A percentile compares a stretch with the other conserved stretches of the same genome.
Evolutionary conservation across 2,888 invertebrate genomes (phyloP).

Genomic region (Gisinianus flammeolus): DNA sequence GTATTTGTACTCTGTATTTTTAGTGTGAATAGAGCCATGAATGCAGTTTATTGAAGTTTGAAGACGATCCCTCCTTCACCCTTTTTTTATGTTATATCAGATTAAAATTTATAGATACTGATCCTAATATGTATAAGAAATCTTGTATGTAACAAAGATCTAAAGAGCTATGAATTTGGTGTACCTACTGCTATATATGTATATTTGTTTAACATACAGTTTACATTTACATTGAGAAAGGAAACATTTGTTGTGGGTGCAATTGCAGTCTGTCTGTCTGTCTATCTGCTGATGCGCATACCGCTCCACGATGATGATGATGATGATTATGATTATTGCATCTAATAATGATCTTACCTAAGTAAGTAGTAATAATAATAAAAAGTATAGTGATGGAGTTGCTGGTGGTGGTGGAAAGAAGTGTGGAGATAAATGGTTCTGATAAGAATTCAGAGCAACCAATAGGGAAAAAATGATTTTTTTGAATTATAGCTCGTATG

Average conservation of each 20-base stretch:
- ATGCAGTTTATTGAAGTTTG: too few relatives aligned
- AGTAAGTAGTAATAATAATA: background rate
- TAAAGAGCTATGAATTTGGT: too few relatives aligned
- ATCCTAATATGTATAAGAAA: too few relatives aligned
- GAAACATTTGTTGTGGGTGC: background rate
- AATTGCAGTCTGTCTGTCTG: background rate
- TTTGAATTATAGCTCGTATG: constrained; percentile 31
- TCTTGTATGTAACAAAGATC: too few relatives aligned
- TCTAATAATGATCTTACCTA: constrained; percentile 24
- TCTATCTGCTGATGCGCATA: background rate
- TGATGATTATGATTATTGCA: constrained; percentile 9
- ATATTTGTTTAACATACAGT: too few relatives aligned
- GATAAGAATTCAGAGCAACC: constrained; percentile 32
- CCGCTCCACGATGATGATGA: background rate
- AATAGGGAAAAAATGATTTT: constrained; percentile 25
- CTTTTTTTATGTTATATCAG: too few relatives aligned
- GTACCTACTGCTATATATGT: too few relatives aligned
- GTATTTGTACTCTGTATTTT: too few relatives aligned
- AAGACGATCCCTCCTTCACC: too few relatives aligned
- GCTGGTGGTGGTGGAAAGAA: background rate
- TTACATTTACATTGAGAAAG: too few relatives aligned
- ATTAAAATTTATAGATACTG: too few relatives aligned
- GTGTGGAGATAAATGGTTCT: constrained; percentile 33
- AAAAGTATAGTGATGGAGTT: background rate
- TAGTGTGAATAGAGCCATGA: too few relatives aligned